Evolutionary conservation across 2,888 invertebrate species (phyloP), one percentile per base, ranked within the genome.

Genomic region (Adela reaumurella): DNA sequence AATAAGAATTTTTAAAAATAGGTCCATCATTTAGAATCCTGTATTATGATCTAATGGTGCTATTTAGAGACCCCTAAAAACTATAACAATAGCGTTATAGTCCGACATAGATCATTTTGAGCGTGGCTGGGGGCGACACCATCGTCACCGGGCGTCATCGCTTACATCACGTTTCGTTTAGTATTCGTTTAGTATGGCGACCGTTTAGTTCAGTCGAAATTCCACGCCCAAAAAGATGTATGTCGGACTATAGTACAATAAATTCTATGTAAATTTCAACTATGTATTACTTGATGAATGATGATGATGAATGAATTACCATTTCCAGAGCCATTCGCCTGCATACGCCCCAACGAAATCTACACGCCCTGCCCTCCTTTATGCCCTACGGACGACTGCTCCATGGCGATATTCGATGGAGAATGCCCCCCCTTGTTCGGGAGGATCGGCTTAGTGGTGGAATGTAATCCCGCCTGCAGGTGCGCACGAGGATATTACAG

Each of bases 341-440:
- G 67, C 41, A 17, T 46, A 2, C 49, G 55, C 11, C 53, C 51
- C 1, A 59, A 66, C 28, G 62, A 68, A 50, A 55, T 55, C 17
- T 68, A 53, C 49, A 51, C 60, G 16, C n/a, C 61, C 0, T 67
- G 67, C 28, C 66, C 67, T 0, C 58, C 62, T 0, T 10, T 50
- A 3, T 68, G 66, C 28, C 64, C 65, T 0, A 53, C 54, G 2
- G 68, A 66, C 11, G 54, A 58, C 45, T 68, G 68, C 51, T 56
- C 54, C 10, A 57, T 61, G 48, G 61, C 61, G 0, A 53, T 59
- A 0, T 58, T 57, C 0, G 48, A 51, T 2, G 65, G 67, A 1
- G 49, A 24, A 24, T 62, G 61, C 43, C n/a, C n/a, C 11, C 63
- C 58, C 0, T 19, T 10, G 0, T 48, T 55, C 1, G 60, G 62